Conservation (phyloP, 2,113 vertebrate species). For the Heptranchias perlo region DNA sequence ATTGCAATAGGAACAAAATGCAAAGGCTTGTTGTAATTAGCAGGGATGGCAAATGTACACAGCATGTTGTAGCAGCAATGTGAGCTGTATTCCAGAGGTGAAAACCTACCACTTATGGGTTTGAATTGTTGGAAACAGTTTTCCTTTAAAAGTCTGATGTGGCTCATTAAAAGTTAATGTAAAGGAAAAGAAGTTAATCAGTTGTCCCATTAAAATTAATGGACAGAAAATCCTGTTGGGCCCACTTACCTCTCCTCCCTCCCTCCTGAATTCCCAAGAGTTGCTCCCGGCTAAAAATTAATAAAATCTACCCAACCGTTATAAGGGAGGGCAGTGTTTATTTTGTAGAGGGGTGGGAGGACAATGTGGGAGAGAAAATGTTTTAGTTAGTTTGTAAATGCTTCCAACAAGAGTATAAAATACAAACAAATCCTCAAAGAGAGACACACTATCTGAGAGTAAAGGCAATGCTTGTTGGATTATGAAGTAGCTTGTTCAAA, state of each 20-base stretch:
- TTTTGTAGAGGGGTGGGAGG: background rate
- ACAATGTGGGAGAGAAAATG: background rate
- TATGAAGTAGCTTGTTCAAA: background rate
- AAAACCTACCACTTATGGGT: background rate
- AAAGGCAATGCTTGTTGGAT: background rate
- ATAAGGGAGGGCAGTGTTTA: background rate
- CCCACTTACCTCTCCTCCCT: background rate
- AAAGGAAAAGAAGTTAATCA: background rate
- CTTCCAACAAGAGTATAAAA: background rate
- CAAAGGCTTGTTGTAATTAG: background rate
- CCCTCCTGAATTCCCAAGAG: background rate
- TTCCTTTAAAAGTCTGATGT: background rate
- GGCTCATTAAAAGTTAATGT: background rate
- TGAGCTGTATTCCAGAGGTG: background rate
- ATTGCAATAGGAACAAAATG: background rate
- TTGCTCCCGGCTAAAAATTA: background rate
- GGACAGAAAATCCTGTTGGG: background rate
- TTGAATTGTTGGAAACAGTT: background rate
- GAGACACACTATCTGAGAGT: background rate
- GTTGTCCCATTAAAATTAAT: background rate
- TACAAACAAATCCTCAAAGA: background rate
- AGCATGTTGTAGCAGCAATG: background rate
- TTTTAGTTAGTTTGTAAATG: background rate
- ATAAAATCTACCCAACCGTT: background rate
- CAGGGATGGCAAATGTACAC: background rate